Conservation (phyloP, 2,888 invertebrate genomes). For the Cheilosia variabilis region DNA sequence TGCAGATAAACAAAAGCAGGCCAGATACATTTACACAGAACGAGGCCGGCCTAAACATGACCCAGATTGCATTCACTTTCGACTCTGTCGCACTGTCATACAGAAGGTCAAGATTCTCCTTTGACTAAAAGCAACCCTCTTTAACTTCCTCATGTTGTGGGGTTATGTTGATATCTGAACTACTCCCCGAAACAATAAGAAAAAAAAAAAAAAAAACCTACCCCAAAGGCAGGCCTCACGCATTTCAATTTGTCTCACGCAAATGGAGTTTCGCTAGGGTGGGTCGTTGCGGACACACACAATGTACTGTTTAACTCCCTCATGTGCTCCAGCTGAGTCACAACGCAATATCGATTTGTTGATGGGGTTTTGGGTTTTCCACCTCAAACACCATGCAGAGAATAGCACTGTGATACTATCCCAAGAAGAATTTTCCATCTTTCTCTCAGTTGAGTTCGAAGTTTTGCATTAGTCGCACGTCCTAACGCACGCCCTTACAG, state of each 20-base stretch:
- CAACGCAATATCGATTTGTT: slow-evolving; percentile 70
- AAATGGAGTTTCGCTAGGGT: slow-evolving; percentile 10
- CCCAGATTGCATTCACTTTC: slow-evolving; percentile 58
- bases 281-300: background rate
- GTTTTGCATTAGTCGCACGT: slow-evolving; percentile 56
- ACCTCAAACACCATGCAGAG: slow-evolving; percentile 12
- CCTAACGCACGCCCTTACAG: background rate
- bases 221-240: slow-evolving; percentile 56
- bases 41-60: slow-evolving; percentile 41
- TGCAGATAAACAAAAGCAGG: slow-evolving; percentile 31
- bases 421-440: slow-evolving; percentile 13
- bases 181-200: background rate
- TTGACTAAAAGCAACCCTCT: slow-evolving; percentile 7
- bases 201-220: slow-evolving; percentile 38
- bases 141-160: background rate
- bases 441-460: slow-evolving; percentile 63
- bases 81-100: slow-evolving; percentile 7
- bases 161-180: background rate
- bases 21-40: slow-evolving; percentile 34
- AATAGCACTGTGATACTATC: background rate
- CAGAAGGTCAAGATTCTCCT: slow-evolving; percentile 60
- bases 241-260: slow-evolving; percentile 37
- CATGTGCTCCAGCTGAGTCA: slow-evolving; percentile 53
- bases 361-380: slow-evolving; percentile 16
- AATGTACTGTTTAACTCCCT: slow-evolving; percentile 25